Conservation (phyloP, 2,797 vertebrate genomes). For the Phylloscopus collybita region DNA sequence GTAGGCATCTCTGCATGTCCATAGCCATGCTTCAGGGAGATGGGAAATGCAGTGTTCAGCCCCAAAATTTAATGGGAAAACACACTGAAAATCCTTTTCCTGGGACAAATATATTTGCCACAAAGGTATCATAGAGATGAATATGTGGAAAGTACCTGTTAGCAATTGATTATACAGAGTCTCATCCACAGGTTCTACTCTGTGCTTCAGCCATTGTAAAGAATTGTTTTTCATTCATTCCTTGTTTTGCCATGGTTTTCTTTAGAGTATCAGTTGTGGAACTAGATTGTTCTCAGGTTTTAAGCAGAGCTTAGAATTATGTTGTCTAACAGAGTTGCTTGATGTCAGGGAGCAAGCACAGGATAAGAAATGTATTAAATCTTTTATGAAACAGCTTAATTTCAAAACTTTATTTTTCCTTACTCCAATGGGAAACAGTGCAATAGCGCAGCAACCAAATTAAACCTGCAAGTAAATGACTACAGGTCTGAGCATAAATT, state of each 20-base stretch:
- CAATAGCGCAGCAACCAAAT: neutral
- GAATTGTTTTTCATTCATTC: neutral
- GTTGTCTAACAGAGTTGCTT: neutral
- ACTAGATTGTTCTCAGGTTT: neutral
- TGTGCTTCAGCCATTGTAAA: neutral
- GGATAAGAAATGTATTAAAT: neutral
- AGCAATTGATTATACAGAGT: neutral
- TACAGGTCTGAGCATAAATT: slow-evolving; percentile 10
- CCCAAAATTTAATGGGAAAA: neutral
- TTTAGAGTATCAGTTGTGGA: neutral
- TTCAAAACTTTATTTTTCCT: neutral
- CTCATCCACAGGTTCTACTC: neutral
- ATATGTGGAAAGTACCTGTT: neutral
- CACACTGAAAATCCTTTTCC: neutral
- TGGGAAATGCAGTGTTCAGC: neutral
- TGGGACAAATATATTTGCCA: neutral
- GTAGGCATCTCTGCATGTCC: neutral
- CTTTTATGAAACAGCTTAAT: neutral
- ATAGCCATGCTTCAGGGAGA: neutral
- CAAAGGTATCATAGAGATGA: neutral
- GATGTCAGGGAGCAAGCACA: neutral
- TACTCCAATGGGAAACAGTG: neutral
- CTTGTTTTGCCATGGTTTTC: neutral
- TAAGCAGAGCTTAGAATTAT: neutral
- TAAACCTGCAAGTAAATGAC: neutral